Evolutionary conservation across 2,888 invertebrate species (phyloP).

Genomic region (Ochropleura plecta): DNA sequence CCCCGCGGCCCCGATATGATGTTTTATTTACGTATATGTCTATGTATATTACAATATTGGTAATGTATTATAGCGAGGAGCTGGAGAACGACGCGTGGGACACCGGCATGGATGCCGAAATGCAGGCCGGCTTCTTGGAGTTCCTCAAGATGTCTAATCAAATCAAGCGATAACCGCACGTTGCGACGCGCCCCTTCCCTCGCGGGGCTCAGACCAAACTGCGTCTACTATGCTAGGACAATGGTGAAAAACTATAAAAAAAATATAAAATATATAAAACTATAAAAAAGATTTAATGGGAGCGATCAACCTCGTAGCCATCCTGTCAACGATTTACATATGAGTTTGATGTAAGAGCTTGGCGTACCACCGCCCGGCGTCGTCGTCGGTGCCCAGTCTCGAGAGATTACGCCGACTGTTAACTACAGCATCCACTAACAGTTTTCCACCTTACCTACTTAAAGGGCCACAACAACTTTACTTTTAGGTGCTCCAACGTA

Average conservation of each 20-base stretch:
- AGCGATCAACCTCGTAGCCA: slow-evolving; percentile 70
- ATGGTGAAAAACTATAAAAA: slow-evolving; percentile 81
- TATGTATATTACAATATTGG: slow-evolving; percentile 13
- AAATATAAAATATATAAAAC: slow-evolving; percentile 84
- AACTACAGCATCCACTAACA: slow-evolving; percentile 57
- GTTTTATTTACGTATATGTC: neutral
- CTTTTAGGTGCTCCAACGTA: slow-evolving; percentile 77
- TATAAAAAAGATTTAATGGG: slow-evolving; percentile 83
- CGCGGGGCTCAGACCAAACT: slow-evolving; percentile 79
- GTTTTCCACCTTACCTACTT: slow-evolving; percentile 64
- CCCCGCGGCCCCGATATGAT: no score
- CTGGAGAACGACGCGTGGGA: slow-evolving; percentile 89
- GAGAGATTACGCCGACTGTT: slow-evolving; percentile 59
- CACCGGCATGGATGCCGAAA: slow-evolving; percentile 89
- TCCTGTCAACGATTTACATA: slow-evolving; percentile 60
- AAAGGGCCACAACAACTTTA: slow-evolving; percentile 64
- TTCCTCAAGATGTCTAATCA: slow-evolving; percentile 90
- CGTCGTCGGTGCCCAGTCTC: slow-evolving; percentile 37
- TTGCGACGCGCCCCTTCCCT: slow-evolving; percentile 66
- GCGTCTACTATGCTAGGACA: slow-evolving; percentile 77
- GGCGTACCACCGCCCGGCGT: slow-evolving; percentile 52
- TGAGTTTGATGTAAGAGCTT: slow-evolving; percentile 63
- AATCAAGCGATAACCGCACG: slow-evolving; percentile 88
- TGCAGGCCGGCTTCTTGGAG: slow-evolving; percentile 89
- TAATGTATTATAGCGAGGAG: slow-evolving; percentile 80